Base-by-base conservation (phyloP, 2,888 invertebrate species). In the Spialia ferax region DNA sequence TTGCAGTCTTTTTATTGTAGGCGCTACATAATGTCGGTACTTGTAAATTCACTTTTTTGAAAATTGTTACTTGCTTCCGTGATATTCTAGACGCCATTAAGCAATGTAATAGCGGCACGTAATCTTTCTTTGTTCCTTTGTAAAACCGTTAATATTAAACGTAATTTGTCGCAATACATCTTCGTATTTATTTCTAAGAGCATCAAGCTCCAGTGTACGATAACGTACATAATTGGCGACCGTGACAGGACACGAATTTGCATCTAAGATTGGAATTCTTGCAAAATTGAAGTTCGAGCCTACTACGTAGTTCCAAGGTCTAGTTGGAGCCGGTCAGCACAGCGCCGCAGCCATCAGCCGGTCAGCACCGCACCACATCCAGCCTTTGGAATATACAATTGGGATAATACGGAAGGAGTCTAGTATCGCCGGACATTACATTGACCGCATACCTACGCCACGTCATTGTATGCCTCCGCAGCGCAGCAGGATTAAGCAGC, bases 281-380 rank as follows among this genome's bases (percentile, higher is more conserved):
- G 42, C 42, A n/a, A 38, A 42, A 42, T 42, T 15, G 42, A 42
- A 42, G 42, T 42, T 42, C 15, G 15, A 42, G 5, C 15, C 1
- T 48, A 48, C 18, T 48, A 48, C 48, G 48, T 22, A 48, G 48
- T 48, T 48, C 11, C 22, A 22, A 22, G 20, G 48, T 50, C 48
- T 22, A 20, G 20, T 22, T 50, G 48, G 48, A 15, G 11, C 22
- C 11, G 48, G 18, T 50, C 48, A 50, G 48, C 48, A 22, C 48
- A 50, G 48, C 48, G 10, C 48, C 18, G 48, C 48, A 50, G 48
- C 48, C 48, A 50, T 50, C 22, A 18, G 48, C 48, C 48, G 48
- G 48, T 20, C 48, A 50, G 22, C 48, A 50, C 22, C 22, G 48
- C 48, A 5, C 48, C 48, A 11, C 22, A 20, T 11, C 22, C 48